A percentile compares a stretch with the other conserved stretches of the same genome.
These are phyloP conservation scores for Cladopsammia gracilis DNA, from an alignment of 64 coral and sea anemone species.

Conservation along the genomic window DNA sequence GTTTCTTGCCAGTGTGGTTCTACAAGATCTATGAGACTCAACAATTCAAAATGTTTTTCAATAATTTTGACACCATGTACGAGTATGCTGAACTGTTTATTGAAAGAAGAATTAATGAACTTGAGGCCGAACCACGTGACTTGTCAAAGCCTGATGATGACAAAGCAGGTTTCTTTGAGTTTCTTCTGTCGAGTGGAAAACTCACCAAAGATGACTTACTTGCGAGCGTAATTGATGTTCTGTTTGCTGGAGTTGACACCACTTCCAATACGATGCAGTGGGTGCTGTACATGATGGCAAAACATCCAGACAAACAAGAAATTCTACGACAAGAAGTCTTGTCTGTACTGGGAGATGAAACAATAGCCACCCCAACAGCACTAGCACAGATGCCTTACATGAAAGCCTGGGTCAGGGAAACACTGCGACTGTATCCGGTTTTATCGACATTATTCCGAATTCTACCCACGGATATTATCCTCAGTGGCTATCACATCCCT, in stretches of 20 bases:
- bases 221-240: slow-evolving; percentile 60
- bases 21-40: slow-evolving; percentile 72
- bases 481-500: slow-evolving; percentile 62
- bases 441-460: background rate
- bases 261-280: slow-evolving; percentile 91
- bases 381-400: slow-evolving; percentile 43
- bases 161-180: slow-evolving; percentile 67
- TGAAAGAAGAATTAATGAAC: slow-evolving; percentile 32
- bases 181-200: slow-evolving; percentile 64
- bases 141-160: background rate
- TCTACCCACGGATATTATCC: slow-evolving; percentile 21
- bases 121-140: slow-evolving; percentile 26
- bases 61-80: slow-evolving; percentile 73
- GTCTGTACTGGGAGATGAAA: slow-evolving; percentile 9
- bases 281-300: slow-evolving; percentile 76
- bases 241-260: slow-evolving; percentile 81
- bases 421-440: slow-evolving; percentile 72
- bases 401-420: slow-evolving; percentile 68
- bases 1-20: slow-evolving; percentile 43
- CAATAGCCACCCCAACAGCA: slow-evolving; percentile 12
- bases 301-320: slow-evolving; percentile 75
- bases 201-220: slow-evolving; percentile 59
- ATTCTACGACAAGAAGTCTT: slow-evolving; percentile 51
- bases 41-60: slow-evolving; percentile 30
- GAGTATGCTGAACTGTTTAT: slow-evolving; percentile 73